phyloP scores from a whole-genome alignment of 2,797 vertebrate species.

The Hippopotamyrus pictus region DNA sequence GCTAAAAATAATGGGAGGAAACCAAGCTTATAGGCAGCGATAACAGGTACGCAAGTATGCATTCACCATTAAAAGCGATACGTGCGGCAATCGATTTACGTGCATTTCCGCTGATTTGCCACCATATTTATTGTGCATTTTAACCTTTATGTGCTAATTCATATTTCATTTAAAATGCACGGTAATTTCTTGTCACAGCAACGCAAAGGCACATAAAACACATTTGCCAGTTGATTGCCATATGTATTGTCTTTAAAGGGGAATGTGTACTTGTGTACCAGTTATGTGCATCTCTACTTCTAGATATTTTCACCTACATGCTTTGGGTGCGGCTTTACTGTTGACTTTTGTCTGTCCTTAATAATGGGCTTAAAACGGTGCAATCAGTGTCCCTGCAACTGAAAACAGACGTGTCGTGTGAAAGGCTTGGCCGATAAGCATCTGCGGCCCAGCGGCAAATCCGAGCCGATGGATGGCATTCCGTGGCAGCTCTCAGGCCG shows the following conservation, averaged over 20 bases:
- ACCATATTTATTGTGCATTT: background rate
- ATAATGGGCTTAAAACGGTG: background rate
- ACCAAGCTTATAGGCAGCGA: background rate
- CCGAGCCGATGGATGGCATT: slow-evolving; percentile 61
- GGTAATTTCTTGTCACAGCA: background rate
- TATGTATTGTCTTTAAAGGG: background rate
- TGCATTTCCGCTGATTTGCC: background rate
- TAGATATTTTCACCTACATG: background rate
- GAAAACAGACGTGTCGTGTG: background rate
- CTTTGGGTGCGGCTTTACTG: background rate
- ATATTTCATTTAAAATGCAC: background rate
- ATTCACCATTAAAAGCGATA: background rate
- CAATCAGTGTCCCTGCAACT: background rate
- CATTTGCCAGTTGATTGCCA: background rate
- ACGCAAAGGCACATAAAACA: background rate
- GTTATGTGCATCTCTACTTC: background rate
- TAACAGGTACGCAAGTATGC: background rate
- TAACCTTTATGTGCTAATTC: background rate
- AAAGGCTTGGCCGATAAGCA: slow-evolving; percentile 45
- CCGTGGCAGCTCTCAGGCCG: slow-evolving; percentile 23
- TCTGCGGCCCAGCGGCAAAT: slow-evolving; percentile 53
- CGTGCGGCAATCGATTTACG: background rate
- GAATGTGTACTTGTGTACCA: background rate
- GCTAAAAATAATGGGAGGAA: background rate
- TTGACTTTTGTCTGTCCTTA: background rate